Evolutionary conservation across 2,113 vertebrate genomes (phyloP).

Genomic region (Notothenia coriiceps): DNA sequence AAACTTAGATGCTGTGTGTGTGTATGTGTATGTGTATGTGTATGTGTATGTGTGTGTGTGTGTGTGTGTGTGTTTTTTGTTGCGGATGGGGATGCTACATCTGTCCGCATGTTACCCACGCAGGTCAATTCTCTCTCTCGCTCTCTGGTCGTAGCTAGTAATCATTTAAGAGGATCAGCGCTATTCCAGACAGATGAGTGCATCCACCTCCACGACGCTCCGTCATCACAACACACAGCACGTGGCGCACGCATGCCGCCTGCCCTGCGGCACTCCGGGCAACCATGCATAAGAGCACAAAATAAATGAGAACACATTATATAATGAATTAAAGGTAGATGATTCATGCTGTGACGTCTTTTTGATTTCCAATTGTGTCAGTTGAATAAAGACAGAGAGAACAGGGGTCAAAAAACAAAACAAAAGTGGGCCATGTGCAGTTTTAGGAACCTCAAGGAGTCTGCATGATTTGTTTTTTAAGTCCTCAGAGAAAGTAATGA

Average conservation of each 20-base stretch:
- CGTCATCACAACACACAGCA: conserved; percentile 67
- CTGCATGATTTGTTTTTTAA: neutral
- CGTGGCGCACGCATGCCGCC: conserved; percentile 66
- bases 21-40: conserved; percentile 28
- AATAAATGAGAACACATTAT: conserved; percentile 50
- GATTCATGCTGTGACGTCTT: conserved; percentile 31
- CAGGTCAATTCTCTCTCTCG: conserved; percentile 35
- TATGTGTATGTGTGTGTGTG: conserved; percentile 11
- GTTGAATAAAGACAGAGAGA: conserved; percentile 23
- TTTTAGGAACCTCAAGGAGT: neutral
- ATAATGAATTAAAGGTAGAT: conserved; percentile 66
- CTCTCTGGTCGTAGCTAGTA: conserved; percentile 49
- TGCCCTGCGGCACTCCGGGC: conserved; percentile 40
- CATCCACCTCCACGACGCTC: conserved; percentile 51
- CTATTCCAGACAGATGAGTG: conserved; percentile 76
- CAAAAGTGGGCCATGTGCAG: neutral
- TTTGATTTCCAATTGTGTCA: conserved; percentile 37
- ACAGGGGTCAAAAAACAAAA: conserved; percentile 4
- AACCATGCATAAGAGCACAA: conserved; percentile 59
- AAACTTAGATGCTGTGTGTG: conserved; percentile 36
- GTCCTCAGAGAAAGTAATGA: too few species aligned
- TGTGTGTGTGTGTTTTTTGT: conserved; percentile 26
- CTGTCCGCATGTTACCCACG: conserved; percentile 52
- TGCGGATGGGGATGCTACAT: conserved; percentile 54
- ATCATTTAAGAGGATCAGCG: conserved; percentile 83